Evolutionary conservation across 2,888 invertebrate genomes (phyloP), one percentile per base, ranked within the genome.

Genomic region (Autographa pulchrina): DNA sequence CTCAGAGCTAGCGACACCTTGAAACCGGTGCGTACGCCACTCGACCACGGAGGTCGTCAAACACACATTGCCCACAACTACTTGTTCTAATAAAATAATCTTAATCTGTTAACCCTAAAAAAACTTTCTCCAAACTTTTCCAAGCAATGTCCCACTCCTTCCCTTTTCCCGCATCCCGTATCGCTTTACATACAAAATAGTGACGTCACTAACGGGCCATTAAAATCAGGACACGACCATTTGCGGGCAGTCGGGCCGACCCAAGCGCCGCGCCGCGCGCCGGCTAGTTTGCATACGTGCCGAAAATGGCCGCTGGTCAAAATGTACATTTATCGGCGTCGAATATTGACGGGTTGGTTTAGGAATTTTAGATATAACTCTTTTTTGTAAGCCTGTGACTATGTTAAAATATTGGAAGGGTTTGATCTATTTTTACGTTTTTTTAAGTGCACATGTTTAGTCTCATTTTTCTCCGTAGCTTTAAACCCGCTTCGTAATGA

Each of bases 151-250:
- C 20, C 14, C 58, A 25, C 13, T n/a, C 18, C n/a, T n/a, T n/a
- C n/a, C n/a, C n/a, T n/a, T n/a, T n/a, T 35, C 38, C 32, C 38
- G 13, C 8, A 38, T 52, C 60, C 43, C 31, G 41, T 13, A 16
- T 38, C 48, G 59, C 62, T 20, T n/a, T 48, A 52, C 56, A 32
- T 48, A 32, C 48, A 60, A 68, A 80, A 68, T 78, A 77, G 77
- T 76, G 25, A 72, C 77, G 68, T 78, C 81, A 80, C 81, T 77
- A 80, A 72, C 68, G 66, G 56, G 60, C 72, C 81, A 78, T 78
- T 78, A 78, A 78, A 78, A 78, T 80, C 78, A 78, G 81, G 68
- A 77, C 78, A 72, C 68, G 72, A 68, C 81, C 66, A 80, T 78
- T 78, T 78, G 78, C 68, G 78, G 78, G 32, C 38, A 25, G 32